Evolutionary conservation across 1,140 invertebrate species (phyloP).

Genomic region (Akabosia matsudoensis): DNA sequence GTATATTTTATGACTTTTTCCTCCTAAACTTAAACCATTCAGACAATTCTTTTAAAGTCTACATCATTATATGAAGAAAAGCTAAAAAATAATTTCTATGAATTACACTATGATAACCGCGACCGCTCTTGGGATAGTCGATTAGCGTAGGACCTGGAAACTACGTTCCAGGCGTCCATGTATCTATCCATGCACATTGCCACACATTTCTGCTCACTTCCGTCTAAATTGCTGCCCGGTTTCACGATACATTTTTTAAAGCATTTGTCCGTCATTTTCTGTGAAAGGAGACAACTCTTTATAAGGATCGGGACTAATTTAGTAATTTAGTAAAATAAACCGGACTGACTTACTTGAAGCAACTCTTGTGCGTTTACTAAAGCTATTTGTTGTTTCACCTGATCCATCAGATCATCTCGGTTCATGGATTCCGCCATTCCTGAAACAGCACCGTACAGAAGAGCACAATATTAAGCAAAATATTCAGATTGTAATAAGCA

Average conservation of each 20-base stretch:
- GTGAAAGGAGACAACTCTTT: slow-evolving; percentile 30
- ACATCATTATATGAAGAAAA: too few relatives aligned
- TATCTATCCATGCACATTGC: slow-evolving; percentile 97
- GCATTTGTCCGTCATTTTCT: slow-evolving; percentile 97
- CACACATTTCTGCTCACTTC: slow-evolving; percentile 78
- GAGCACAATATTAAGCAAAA: not conserved
- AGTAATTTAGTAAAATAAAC: not conserved
- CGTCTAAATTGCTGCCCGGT: slow-evolving; percentile 65
- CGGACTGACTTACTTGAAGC: slow-evolving; percentile 64
- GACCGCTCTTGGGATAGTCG: slow-evolving; percentile 72
- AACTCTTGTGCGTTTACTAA: slow-evolving; percentile 92
- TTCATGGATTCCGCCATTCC: slow-evolving; percentile 60
- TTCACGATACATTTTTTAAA: slow-evolving; percentile 90
- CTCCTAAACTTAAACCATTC: too few relatives aligned
- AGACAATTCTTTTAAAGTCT: too few relatives aligned
- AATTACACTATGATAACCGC: slow-evolving; percentile 49
- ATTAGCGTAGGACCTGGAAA: slow-evolving; percentile 77
- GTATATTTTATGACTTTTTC: too few relatives aligned
- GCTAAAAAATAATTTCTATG: not conserved
- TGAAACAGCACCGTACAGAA: not conserved
- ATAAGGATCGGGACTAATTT: not conserved
- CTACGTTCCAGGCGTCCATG: slow-evolving; percentile 91
- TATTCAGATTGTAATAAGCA: not conserved
- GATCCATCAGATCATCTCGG: slow-evolving; percentile 84
- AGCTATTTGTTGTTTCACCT: slow-evolving; percentile 93